phyloP scores from a whole-genome alignment of 2,888 invertebrate species.

The Nysson spinosus region DNA sequence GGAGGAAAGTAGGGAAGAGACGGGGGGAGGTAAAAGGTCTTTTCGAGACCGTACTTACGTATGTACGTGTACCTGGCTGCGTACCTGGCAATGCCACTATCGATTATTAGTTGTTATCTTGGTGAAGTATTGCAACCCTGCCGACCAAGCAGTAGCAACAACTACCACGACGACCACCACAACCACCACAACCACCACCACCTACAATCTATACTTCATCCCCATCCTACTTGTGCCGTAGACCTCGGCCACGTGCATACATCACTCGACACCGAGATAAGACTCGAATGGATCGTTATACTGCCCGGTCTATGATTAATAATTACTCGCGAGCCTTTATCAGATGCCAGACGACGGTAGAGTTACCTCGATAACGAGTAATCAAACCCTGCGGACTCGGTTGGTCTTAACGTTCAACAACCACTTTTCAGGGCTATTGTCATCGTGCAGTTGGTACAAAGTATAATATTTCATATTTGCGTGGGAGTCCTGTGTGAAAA shows the following conservation, averaged over 20 bases:
- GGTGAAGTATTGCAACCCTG: conserved; percentile 69
- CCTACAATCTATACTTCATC: conserved; percentile 35
- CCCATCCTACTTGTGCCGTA: conserved; percentile 33
- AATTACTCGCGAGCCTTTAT: conserved; percentile 74
- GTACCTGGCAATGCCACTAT: conserved; percentile 68
- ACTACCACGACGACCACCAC: conserved; percentile 25
- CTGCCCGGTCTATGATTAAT: conserved; percentile 75
- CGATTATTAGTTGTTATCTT: conserved; percentile 74
- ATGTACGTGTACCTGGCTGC: conserved; percentile 59
- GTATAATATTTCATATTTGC: too few relatives aligned
- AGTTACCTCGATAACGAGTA: conserved; percentile 74
- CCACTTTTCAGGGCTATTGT: conserved; percentile 11
- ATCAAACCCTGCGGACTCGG: conserved; percentile 66
- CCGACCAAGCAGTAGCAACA: conserved; percentile 51
- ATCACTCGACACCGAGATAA: conserved; percentile 74
- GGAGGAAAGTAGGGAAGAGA: conserved; percentile 19
- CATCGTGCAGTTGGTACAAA: too few relatives aligned
- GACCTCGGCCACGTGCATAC: conserved; percentile 66
- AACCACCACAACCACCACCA: conserved; percentile 15
- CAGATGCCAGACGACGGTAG: conserved; percentile 73
- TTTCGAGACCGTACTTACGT: conserved; percentile 60
- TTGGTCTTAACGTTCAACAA: conserved; percentile 33
- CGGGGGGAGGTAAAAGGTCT: conserved; percentile 46
- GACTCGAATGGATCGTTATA: conserved; percentile 75
- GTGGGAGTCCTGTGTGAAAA: too few relatives aligned